A percentile compares a stretch with the other conserved stretches of the same genome.
Evolutionary conservation across 2,797 vertebrate genomes (phyloP).

Genomic region (Falco rusticolus): DNA sequence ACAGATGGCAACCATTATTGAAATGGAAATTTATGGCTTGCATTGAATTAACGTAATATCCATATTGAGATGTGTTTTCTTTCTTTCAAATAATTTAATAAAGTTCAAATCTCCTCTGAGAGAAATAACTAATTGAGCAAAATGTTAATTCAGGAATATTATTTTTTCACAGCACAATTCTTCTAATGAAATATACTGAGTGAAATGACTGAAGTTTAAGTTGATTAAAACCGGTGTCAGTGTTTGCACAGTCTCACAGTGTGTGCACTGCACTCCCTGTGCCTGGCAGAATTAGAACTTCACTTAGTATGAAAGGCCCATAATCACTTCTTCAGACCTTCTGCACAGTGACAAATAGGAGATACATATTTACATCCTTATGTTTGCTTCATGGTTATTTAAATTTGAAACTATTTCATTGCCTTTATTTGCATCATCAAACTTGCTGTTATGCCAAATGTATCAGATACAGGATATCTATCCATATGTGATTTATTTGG

Average conservation of each 20-base stretch:
- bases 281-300: not conserved
- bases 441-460: not conserved
- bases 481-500: not conserved
- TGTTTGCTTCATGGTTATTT: not conserved
- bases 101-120: not conserved
- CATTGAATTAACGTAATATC: not conserved
- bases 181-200: not conserved
- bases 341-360: not conserved
- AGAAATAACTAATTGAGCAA: constrained; percentile 29
- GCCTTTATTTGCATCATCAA: not conserved
- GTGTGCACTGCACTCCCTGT: not conserved
- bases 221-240: not conserved
- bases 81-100: not conserved
- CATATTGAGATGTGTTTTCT: not conserved
- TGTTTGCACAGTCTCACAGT: not conserved
- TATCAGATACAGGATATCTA: not conserved
- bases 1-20: not conserved
- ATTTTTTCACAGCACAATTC: not conserved
- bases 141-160: not conserved
- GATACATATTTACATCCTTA: not conserved
- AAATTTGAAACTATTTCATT: not conserved
- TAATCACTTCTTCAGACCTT: not conserved
- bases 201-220: not conserved
- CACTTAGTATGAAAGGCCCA: fast-evolving
- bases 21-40: not conserved